phyloP scores from a whole-genome alignment of 2,113 vertebrate genomes.

The Litocranius walleri region DNA sequence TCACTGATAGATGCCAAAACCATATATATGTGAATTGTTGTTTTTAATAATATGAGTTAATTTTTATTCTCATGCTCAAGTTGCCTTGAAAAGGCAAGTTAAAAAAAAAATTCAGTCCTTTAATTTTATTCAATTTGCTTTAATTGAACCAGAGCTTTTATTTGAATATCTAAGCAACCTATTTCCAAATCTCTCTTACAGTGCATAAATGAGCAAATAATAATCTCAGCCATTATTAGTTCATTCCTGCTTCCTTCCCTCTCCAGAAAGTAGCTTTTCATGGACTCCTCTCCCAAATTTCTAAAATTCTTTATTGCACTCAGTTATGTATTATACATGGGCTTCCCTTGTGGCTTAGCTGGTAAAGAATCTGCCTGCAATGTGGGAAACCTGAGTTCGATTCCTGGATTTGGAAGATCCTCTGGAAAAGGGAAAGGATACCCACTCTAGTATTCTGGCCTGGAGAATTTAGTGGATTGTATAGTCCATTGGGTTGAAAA shows the following conservation, averaged over 20 bases:
- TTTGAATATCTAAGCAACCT: not conserved
- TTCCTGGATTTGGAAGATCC: not conserved
- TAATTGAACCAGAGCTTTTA: not conserved
- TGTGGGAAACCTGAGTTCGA: not conserved
- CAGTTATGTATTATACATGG: not conserved
- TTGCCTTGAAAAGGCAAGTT: not conserved
- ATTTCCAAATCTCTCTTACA: slow-evolving; percentile 5
- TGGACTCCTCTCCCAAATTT: not conserved
- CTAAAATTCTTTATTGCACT: not conserved
- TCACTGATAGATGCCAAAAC: not conserved
- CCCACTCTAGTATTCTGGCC: not conserved
- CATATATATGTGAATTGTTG: not conserved
- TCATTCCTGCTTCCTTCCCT: not conserved
- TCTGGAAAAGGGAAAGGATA: not conserved
- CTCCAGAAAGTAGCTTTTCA: not conserved
- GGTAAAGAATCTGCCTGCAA: not conserved
- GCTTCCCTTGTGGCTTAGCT: not conserved
- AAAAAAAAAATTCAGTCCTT: not conserved
- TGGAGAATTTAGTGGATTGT: not conserved
- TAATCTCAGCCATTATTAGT: not conserved
- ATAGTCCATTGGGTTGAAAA: not conserved
- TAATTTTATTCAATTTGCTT: slow-evolving; percentile 21
- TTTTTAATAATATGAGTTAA: not conserved
- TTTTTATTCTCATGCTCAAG: not conserved
- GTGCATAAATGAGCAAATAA: not conserved